phyloP scores from a whole-genome alignment of 37 sponge, comb jelly and placozoan genomes.

The Spongia lamella region DNA sequence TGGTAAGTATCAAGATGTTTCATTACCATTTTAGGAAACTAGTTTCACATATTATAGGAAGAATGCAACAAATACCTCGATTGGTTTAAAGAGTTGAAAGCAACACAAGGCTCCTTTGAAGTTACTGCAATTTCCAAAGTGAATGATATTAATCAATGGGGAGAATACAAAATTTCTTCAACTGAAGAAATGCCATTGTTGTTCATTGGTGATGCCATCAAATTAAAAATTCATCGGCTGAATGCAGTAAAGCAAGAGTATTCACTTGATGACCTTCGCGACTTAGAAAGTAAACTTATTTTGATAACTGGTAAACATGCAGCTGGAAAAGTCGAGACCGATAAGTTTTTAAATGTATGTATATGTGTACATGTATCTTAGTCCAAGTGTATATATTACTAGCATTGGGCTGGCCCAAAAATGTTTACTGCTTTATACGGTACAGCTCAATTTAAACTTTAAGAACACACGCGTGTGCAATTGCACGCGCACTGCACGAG shows the following conservation, averaged over 20 bases:
- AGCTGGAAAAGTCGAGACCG: too few species aligned
- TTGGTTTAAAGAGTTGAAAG: slow-evolving; percentile 2
- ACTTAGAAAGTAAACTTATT: slow-evolving; percentile 12
- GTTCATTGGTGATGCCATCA: not conserved
- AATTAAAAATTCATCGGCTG: not conserved
- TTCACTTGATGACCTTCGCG: slow-evolving; percentile 7
- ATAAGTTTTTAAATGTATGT: too few species aligned
- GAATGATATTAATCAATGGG: slow-evolving; percentile 2
- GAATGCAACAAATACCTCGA: not conserved
- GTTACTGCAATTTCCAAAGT: slow-evolving; percentile 3
- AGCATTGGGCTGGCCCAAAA: too few species aligned
- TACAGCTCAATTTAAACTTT: too few species aligned
- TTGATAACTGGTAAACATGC: slow-evolving; percentile 7
- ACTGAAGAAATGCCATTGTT: not conserved
- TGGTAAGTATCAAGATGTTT: too few species aligned
- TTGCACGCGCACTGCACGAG: too few species aligned
- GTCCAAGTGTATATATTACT: too few species aligned
- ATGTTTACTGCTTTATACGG: too few species aligned
- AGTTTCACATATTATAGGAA: too few species aligned
- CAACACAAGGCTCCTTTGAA: not conserved
- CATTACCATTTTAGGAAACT: too few species aligned
- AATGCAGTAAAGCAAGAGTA: not conserved
- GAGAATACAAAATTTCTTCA: not conserved
- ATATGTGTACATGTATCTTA: too few species aligned
- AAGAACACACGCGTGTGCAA: too few species aligned